Percentiles rank a stretch among this genome's conserved stretches.
Evolutionary conservation across 2,888 invertebrate genomes (phyloP).

Genomic region (Parelbella ahira): DNA sequence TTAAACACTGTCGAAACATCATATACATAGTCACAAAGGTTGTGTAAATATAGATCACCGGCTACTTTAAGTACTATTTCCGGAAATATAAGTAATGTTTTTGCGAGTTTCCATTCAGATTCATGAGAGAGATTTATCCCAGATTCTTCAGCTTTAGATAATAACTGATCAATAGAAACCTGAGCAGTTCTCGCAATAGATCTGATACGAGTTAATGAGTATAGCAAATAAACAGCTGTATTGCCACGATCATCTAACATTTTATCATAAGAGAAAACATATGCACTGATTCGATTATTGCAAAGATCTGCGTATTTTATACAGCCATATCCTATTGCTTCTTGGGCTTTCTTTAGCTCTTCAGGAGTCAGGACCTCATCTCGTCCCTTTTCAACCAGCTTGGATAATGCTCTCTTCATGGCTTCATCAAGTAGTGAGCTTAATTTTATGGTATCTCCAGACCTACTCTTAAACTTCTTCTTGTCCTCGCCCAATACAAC

Average conservation of each 20-base stretch:
- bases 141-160: conserved; percentile 80
- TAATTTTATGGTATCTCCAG: conserved; percentile 96
- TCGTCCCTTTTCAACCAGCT: conserved; percentile 92
- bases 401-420: conserved; percentile 88
- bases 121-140: conserved; percentile 89
- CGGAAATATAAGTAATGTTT: conserved; percentile 91
- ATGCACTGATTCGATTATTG: conserved; percentile 95
- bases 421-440: conserved; percentile 95
- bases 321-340: conserved; percentile 98
- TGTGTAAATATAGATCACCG: conserved; percentile 90
- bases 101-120: conserved; percentile 96
- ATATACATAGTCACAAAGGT: conserved; percentile 96
- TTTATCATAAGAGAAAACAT: conserved; percentile 98
- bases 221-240: conserved; percentile 98
- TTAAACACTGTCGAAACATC: conserved; percentile 95
- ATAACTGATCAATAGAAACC: conserved; percentile 81
- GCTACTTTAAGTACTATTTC: conserved; percentile 91
- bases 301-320: conserved; percentile 98
- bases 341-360: conserved; percentile 91
- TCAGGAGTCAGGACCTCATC: conserved; percentile 89
- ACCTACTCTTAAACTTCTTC: conserved; percentile 99
- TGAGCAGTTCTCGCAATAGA: conserved; percentile 92
- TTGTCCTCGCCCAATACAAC: conserved; percentile 99
- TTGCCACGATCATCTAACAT: conserved; percentile 99
- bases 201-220: conserved; percentile 95